These are phyloP conservation scores for Propithecus perrieri DNA, from an alignment of 2,797 vertebrate genomes.

Conservation along the genomic window DNA sequence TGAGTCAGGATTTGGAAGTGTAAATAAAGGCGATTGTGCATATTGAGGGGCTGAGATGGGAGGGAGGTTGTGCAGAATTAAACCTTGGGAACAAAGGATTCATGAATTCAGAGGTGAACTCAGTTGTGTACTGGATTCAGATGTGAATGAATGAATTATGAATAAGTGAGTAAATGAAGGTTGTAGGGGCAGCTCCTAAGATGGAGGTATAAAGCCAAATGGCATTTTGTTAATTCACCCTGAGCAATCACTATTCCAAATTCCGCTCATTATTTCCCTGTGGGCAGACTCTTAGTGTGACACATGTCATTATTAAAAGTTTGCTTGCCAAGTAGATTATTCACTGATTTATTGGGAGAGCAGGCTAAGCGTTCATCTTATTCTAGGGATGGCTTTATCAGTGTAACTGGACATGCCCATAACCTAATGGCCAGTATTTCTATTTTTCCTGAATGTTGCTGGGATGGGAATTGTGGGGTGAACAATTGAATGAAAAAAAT, in stretches of 20 bases:
- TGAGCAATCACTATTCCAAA: background rate
- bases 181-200: background rate
- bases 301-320: background rate
- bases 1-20: background rate
- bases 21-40: background rate
- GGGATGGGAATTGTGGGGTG: background rate
- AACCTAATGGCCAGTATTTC: background rate
- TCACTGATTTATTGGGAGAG: background rate
- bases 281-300: background rate
- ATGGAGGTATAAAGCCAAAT: background rate
- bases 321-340: background rate
- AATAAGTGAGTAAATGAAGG: background rate
- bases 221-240: background rate
- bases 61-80: background rate
- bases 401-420: background rate
- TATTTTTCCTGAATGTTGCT: background rate
- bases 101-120: background rate
- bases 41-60: background rate
- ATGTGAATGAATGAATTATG: background rate
- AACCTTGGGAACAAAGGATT: background rate
- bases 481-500: background rate
- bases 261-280: background rate
- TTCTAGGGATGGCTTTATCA: background rate
- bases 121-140: background rate
- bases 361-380: background rate